A percentile compares a stretch with the other conserved stretches of the same genome.
phyloP scores from a whole-genome alignment of 2,888 invertebrate genomes.

The Schizotus pectinicornis region DNA sequence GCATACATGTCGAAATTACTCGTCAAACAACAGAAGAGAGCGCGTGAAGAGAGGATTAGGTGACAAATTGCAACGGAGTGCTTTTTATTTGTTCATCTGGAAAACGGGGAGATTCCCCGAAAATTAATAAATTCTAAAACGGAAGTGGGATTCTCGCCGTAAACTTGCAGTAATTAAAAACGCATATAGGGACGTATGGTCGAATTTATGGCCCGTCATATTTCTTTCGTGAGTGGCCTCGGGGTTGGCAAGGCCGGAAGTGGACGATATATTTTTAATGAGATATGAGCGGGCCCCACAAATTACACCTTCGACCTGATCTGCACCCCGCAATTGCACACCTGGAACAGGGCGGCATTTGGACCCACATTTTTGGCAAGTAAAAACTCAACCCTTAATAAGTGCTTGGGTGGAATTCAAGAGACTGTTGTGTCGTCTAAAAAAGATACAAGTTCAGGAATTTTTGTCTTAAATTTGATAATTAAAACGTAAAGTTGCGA shows the following conservation, averaged over 20 bases:
- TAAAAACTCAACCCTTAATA: no score
- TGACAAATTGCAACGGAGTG: constrained; percentile 52
- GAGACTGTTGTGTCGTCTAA: background rate
- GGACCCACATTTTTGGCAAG: no score
- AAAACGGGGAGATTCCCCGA: constrained; percentile 2
- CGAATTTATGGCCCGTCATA: constrained; percentile 45
- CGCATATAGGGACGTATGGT: constrained; percentile 43
- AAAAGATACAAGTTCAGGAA: background rate
- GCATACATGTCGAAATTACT: constrained; percentile 46
- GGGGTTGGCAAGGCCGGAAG: constrained; percentile 44
- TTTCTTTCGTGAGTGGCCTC: constrained; percentile 37
- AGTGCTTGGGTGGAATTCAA: no score
- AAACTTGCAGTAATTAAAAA: constrained; percentile 52
- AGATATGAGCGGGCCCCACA: constrained; percentile 48
- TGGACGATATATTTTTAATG: constrained; percentile 51
- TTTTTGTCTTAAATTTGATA: background rate
- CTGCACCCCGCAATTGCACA: constrained; percentile 41
- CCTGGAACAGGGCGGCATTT: constrained; percentile 37
- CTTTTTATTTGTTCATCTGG: constrained; percentile 42
- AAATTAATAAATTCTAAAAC: constrained; percentile 4
- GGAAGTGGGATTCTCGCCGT: constrained; percentile 25
- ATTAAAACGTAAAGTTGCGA: background rate
- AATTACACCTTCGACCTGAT: constrained; percentile 54
- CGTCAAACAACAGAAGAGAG: constrained; percentile 45
- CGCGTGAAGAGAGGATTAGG: constrained; percentile 54